These are phyloP conservation scores for Hesperophylax magnus DNA, from an alignment of 1,140 invertebrate species.

Conservation along the genomic window DNA sequence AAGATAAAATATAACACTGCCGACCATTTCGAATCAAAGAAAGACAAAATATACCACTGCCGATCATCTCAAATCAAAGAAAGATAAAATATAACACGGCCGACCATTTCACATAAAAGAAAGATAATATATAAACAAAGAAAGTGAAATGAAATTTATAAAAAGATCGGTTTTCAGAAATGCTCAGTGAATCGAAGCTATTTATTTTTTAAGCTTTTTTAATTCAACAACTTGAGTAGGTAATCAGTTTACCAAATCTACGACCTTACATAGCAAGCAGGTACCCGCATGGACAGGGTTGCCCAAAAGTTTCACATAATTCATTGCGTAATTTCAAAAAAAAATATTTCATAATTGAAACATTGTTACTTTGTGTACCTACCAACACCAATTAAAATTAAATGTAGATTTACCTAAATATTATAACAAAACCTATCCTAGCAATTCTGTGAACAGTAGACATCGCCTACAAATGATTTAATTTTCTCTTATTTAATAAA, in stretches of 20 bases:
- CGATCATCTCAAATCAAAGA: too few species aligned
- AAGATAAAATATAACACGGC: too few species aligned
- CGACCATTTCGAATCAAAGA: too few species aligned
- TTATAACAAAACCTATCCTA: too few species aligned
- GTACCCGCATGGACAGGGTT: constrained; percentile 4
- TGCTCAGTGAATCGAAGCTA: neutral
- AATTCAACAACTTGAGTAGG: neutral
- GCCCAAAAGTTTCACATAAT: neutral
- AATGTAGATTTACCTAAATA: neutral
- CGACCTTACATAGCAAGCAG: constrained; percentile 23
- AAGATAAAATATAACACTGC: too few species aligned
- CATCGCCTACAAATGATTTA: too few species aligned
- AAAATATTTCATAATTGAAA: neutral
- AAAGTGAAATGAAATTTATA: too few species aligned
- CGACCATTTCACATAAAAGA: too few species aligned
- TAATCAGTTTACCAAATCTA: constrained; percentile 30
- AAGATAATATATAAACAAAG: too few species aligned
- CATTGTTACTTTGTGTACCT: neutral
- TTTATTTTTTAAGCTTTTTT: constrained; percentile 27
- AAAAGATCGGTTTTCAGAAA: neutral
- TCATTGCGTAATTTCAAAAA: neutral
- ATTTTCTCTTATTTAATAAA: too few species aligned
- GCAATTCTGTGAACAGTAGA: too few species aligned
- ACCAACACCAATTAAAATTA: neutral
- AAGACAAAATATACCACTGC: too few species aligned